Conservation (phyloP, 2,113 vertebrate species). For the Grallaria varia region DNA sequence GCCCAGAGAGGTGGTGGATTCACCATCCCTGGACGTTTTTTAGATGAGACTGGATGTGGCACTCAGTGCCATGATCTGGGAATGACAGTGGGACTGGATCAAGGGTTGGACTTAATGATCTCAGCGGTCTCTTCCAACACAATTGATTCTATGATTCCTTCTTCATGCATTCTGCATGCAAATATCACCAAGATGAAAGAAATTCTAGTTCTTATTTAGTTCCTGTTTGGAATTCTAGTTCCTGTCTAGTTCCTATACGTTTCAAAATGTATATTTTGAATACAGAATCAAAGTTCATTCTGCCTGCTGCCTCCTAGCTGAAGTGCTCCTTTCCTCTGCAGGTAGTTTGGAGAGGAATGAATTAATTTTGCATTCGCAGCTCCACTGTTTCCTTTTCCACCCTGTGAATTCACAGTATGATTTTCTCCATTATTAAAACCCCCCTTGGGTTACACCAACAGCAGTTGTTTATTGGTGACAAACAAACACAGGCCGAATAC, state of each 20-base stretch:
- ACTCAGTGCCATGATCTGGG: no score
- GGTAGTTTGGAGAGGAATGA: neutral
- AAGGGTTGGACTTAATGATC: no score
- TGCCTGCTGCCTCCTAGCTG: neutral
- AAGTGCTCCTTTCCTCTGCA: neutral
- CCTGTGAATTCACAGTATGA: accelerated
- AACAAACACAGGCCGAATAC: neutral
- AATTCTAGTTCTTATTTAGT: neutral
- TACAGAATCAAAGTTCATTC: neutral
- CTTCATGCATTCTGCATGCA: neutral
- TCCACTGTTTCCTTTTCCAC: accelerated
- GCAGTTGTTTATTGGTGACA: neutral
- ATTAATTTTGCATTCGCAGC: neutral
- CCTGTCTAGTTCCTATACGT: no score
- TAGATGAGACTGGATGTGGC: no score
- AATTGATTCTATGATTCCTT: no score
- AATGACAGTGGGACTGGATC: no score
- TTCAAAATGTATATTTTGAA: neutral
- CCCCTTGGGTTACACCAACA: neutral
- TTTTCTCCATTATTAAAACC: neutral
- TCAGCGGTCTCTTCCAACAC: no score
- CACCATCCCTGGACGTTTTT: no score
- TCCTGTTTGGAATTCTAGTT: neutral
- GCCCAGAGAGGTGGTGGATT: no score
- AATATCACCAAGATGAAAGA: neutral